phyloP scores from a whole-genome alignment of 2,113 vertebrate species.

The Pituophis catenifer region DNA sequence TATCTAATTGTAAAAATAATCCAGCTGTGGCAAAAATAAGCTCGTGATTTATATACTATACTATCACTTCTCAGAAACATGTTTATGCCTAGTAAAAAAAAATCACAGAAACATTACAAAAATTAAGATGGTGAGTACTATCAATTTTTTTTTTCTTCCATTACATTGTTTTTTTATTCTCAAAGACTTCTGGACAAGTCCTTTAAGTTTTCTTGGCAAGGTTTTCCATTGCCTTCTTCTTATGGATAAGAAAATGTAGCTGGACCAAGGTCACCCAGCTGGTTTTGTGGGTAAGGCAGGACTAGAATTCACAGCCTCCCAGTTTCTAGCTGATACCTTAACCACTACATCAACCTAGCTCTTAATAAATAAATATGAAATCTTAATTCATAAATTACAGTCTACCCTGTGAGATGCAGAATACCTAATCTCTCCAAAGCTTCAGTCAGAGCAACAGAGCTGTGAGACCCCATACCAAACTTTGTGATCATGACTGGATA shows the following conservation, averaged over 20 bases:
- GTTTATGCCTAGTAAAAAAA: neutral
- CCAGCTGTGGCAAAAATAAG: neutral
- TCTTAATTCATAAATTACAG: neutral
- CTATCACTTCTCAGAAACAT: neutral
- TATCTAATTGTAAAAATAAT: neutral
- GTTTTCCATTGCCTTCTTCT: neutral
- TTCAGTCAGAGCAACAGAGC: neutral
- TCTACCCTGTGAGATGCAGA: neutral
- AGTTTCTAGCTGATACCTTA: neutral
- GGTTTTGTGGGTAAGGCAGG: neutral
- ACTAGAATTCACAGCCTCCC: neutral
- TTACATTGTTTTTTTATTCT: neutral
- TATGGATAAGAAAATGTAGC: neutral
- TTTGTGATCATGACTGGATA: constrained; percentile 55
- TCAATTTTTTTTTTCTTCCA: neutral
- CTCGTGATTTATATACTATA: neutral
- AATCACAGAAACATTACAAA: neutral
- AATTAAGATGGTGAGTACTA: neutral
- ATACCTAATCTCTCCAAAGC: neutral
- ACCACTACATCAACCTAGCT: neutral
- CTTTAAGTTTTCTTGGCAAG: neutral
- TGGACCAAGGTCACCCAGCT: neutral
- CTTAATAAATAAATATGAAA: neutral
- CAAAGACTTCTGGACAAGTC: neutral
- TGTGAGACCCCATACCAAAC: neutral